Conservation (phyloP, 2,888 invertebrate species). For the Heteropelma amictum region DNA sequence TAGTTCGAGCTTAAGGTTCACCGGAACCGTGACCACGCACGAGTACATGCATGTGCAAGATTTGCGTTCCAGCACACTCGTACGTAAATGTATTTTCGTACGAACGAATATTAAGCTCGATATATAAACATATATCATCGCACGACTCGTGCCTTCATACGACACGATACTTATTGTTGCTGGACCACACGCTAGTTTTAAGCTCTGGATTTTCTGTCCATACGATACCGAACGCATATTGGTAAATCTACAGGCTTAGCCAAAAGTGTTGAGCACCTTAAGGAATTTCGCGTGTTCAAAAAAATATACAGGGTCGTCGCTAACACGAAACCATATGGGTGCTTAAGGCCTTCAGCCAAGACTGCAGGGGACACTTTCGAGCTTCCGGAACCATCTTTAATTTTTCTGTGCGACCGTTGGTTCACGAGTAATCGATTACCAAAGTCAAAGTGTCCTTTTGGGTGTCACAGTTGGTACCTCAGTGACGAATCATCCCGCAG, state of each 20-base stretch:
- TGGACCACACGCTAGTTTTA: conserved; percentile 40
- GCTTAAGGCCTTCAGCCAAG: no score
- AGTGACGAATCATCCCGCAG: neutral
- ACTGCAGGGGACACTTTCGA: neutral
- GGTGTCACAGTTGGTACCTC: neutral
- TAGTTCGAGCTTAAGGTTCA: conserved; percentile 8
- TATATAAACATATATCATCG: no score
- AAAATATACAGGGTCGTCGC: no score
- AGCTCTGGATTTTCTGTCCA: conserved; percentile 18
- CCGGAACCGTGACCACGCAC: conserved; percentile 29
- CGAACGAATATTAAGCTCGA: no score
- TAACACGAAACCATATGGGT: no score
- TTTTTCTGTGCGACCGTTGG: neutral
- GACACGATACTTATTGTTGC: conserved; percentile 31
- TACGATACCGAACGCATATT: no score
- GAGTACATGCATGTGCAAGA: conserved; percentile 26
- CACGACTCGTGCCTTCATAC: conserved; percentile 15
- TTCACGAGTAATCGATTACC: neutral
- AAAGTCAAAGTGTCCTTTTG: neutral
- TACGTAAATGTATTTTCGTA: neutral
- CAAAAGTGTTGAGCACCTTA: no score
- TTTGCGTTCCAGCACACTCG: neutral
- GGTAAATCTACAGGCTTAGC: no score
- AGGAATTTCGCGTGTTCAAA: no score
- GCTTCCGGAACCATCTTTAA: neutral